A percentile compares a stretch with the other conserved stretches of the same genome.
Conservation (phyloP, 2,888 invertebrate species). For the Endomychus coccineus region DNA sequence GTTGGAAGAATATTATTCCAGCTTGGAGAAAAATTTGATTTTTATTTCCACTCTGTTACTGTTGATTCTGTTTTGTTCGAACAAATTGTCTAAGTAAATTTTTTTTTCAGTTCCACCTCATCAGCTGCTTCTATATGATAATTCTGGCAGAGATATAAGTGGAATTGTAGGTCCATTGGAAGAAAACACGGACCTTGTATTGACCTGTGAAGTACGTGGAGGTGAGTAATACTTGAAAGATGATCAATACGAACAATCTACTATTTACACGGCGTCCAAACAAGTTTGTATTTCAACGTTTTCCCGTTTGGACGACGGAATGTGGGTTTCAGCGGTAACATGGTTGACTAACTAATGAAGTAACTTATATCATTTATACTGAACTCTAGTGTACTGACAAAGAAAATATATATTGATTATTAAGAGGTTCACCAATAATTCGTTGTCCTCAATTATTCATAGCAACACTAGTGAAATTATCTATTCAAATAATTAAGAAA, state of each 20-base stretch:
- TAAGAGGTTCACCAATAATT: no score
- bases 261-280: not conserved
- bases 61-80: no score
- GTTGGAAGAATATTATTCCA: no score
- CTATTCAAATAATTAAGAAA: no score
- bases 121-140: constrained; percentile 76
- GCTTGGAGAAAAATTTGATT: no score
- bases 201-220: constrained; percentile 82
- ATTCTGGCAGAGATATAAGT: constrained; percentile 73
- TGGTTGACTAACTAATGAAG: not conserved
- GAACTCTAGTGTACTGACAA: no score
- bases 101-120: constrained; percentile 76
- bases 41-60: no score
- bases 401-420: no score
- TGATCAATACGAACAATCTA: not conserved
- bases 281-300: not conserved
- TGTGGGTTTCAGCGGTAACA: not conserved
- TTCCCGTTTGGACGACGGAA: no score
- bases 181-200: constrained; percentile 70
- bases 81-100: no score
- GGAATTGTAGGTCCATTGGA: constrained; percentile 74
- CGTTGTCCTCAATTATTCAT: no score
- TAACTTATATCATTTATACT: not conserved
- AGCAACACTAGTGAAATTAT: no score
- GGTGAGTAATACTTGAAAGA: constrained; percentile 54